Percentiles rank a stretch among this genome's conserved stretches.
phyloP scores from a whole-genome alignment of 2,888 invertebrate species.

The Syrista parreyssii region DNA sequence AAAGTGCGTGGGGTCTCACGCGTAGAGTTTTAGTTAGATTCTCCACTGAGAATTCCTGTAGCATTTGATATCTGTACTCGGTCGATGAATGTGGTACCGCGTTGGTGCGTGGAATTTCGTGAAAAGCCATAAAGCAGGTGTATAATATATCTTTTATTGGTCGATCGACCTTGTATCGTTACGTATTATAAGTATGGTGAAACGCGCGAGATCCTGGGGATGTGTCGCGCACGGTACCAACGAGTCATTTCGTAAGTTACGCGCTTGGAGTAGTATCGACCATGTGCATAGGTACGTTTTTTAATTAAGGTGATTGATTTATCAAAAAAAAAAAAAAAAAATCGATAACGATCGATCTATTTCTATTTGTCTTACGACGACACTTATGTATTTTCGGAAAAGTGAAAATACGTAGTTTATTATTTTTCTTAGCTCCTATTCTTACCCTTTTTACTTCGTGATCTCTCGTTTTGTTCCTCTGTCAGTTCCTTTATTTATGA shows the following conservation, averaged over 20 bases:
- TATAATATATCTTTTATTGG: background rate
- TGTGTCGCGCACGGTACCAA: background rate
- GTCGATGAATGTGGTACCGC: background rate
- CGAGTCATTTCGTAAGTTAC: background rate
- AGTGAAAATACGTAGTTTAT: background rate
- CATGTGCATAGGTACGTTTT: constrained; percentile 18
- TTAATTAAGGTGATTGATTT: background rate
- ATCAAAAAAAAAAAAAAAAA: background rate
- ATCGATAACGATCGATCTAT: background rate
- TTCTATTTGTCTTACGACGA: background rate
- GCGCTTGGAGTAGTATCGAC: constrained; percentile 21
- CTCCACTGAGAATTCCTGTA: background rate
- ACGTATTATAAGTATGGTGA: background rate
- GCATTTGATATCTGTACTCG: background rate
- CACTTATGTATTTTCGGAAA: background rate
- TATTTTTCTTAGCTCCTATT: background rate
- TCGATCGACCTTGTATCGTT: background rate
- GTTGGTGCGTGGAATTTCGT: background rate
- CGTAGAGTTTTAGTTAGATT: background rate
- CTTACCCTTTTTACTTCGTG: background rate
- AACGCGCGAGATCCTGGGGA: background rate
- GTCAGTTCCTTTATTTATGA: background rate
- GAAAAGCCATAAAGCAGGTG: background rate
- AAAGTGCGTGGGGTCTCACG: background rate
- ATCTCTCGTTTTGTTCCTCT: background rate